Evolutionary conservation across 2,797 vertebrate species (phyloP).

Genomic region (Bothrops alternatus): DNA sequence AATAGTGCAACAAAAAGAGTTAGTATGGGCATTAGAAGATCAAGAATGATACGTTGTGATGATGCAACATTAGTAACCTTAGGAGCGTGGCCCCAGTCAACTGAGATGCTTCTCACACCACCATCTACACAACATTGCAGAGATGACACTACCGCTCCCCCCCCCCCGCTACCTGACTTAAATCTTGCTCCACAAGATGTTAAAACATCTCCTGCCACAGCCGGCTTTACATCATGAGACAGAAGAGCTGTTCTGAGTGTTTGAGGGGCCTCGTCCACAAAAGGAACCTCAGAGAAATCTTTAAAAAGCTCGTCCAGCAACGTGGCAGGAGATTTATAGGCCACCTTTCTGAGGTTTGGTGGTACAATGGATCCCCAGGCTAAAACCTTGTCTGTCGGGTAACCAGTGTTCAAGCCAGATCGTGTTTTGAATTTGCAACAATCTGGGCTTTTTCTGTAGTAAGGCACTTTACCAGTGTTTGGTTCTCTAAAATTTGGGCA

Average conservation of each 20-base stretch:
- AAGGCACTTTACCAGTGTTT: neutral
- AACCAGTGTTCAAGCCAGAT: no score
- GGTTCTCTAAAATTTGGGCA: neutral
- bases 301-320: neutral
- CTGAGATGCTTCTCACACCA: slow-evolving; percentile 62
- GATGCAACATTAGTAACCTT: slow-evolving; percentile 84
- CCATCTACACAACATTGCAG: slow-evolving; percentile 64
- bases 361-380: neutral
- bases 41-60: slow-evolving; percentile 79
- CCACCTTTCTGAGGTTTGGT: neutral
- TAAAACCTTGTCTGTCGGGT: neutral
- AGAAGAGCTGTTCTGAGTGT: slow-evolving; percentile 2
- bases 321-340: neutral
- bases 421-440: neutral
- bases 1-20: slow-evolving; percentile 99
- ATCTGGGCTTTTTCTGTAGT: neutral
- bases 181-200: slow-evolving; percentile 33
- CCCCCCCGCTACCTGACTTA: slow-evolving; percentile 38
- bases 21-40: slow-evolving; percentile 91
- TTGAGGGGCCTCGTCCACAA: neutral
- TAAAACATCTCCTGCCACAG: slow-evolving; percentile 22
- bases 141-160: slow-evolving; percentile 17
- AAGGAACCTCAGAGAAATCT: neutral
- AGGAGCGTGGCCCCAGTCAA: slow-evolving; percentile 69
- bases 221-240: slow-evolving; percentile 19